Base-by-base conservation (phyloP, 2,888 invertebrate species). In the Athalia circularis region DNA sequence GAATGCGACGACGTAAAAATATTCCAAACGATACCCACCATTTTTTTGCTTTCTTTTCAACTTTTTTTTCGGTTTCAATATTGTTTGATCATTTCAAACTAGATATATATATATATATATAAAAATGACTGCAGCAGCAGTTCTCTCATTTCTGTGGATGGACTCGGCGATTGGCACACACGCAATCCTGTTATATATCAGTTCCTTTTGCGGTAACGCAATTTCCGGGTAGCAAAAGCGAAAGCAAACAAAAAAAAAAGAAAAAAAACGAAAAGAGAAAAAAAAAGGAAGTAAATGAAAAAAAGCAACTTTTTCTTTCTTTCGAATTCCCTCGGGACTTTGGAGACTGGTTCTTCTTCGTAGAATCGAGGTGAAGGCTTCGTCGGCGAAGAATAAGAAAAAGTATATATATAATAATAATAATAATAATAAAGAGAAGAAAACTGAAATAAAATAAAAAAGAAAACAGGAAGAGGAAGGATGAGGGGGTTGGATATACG, bases 111-210 rank as follows among this genome's bases (percentile, higher is more conserved):
- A 29, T 29, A 29, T 29, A 29, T 29, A 29, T 29, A 29, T 29
- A 29, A n/a, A n/a, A 29, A 29, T 29, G 29, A 29, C 29, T 29
- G 29, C 29, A 67, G 48, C 15, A 67, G 48, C 50, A 4, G 8
- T 6, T 48, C 50, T 15, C 48, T 67, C 67, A 50, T 67, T 67
- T 67, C 15, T 48, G 29, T 50, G 67, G 47, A 43, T 43, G 52
- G 43, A 43, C 29, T 29, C 6, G 2, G 0, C 68, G 68, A 68
- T 68, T 68, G 68, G 68, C 68, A 54, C 29, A 29, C 15, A 68
- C 68, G 68, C 50, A 68, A 68, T 68, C 54, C 43, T n/a, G 68
- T 68, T 68, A 54, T 52, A 68, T 68, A 68, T 68, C 68, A 50
- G 68, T 68, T 52, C 54, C 43, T 52, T 11, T 52, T 29, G 50